phyloP scores from a whole-genome alignment of 2,113 vertebrate species.

The Campylomormyrus numenius region DNA sequence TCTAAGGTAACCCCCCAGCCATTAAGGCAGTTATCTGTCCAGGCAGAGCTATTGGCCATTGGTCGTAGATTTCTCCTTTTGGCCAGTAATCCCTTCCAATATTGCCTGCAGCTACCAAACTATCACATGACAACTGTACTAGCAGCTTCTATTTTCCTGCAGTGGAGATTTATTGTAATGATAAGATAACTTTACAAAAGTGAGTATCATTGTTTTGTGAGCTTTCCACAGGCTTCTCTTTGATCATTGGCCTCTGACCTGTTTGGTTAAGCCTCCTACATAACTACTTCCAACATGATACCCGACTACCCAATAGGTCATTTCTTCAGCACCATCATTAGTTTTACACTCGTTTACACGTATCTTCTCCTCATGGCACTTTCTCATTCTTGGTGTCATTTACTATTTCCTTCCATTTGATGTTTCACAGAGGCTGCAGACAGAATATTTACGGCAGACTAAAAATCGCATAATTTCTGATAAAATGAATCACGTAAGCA shows the following conservation, averaged over 20 bases:
- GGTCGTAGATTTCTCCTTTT: slow-evolving; percentile 48
- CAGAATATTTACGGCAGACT: neutral
- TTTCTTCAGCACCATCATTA: slow-evolving; percentile 40
- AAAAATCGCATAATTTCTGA: neutral
- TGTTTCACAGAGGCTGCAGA: neutral
- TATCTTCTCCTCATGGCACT: slow-evolving; percentile 35
- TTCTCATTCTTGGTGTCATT: neutral
- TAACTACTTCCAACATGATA: slow-evolving; percentile 64
- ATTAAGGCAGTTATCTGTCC: slow-evolving; percentile 52
- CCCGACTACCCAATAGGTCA: slow-evolving; percentile 61
- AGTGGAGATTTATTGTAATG: slow-evolving; percentile 69
- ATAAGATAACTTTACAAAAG: slow-evolving; percentile 67
- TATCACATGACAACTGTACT: slow-evolving; percentile 62
- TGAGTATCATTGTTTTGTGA: slow-evolving; percentile 59
- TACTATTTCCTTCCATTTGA: slow-evolving; percentile 25
- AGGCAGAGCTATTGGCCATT: slow-evolving; percentile 46
- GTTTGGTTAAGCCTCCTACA: slow-evolving; percentile 61
- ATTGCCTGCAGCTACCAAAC: slow-evolving; percentile 39
- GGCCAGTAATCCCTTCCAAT: slow-evolving; percentile 49
- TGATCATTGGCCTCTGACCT: slow-evolving; percentile 62
- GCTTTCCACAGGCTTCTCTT: slow-evolving; percentile 60
- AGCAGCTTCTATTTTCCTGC: slow-evolving; percentile 46
- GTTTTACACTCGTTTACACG: slow-evolving; percentile 45
- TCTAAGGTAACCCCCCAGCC: slow-evolving; percentile 49
- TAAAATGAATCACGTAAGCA: neutral